These are phyloP conservation scores for Chelonus insularis DNA, from an alignment of 1,140 invertebrate species.

Conservation along the genomic window DNA sequence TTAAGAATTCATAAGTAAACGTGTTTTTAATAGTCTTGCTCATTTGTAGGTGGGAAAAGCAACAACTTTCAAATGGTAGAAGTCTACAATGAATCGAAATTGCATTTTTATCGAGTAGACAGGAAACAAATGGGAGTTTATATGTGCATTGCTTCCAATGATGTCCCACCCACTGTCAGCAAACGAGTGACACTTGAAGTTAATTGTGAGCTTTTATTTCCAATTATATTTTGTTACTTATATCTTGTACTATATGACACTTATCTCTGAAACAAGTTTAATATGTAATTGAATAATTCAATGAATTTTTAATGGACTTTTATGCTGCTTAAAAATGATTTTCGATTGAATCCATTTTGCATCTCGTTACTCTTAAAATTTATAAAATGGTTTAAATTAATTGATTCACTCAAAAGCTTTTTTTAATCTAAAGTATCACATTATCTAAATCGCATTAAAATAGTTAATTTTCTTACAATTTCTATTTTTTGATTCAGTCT, in stretches of 20 bases:
- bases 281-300: not conserved
- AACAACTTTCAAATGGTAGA: slow-evolving; percentile 50
- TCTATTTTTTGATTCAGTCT: too few species aligned
- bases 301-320: not conserved
- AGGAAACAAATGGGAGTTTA: slow-evolving; percentile 85
- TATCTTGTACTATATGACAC: not conserved
- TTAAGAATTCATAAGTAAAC: not conserved
- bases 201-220: slow-evolving; percentile 75
- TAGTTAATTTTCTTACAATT: too few species aligned
- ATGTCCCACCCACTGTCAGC: slow-evolving; percentile 86
- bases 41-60: slow-evolving; percentile 35
- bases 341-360: too few species aligned
- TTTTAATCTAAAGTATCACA: too few species aligned
- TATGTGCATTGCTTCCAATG: slow-evolving; percentile 86
- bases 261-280: not conserved
- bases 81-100: slow-evolving; percentile 72
- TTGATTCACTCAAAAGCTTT: too few species aligned
- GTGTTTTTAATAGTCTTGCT: slow-evolving; percentile 10
- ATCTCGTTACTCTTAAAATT: too few species aligned
- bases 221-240: slow-evolving; percentile 20
- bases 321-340: too few species aligned
- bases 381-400: too few species aligned
- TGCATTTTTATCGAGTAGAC: slow-evolving; percentile 76
- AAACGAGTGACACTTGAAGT: slow-evolving; percentile 84
- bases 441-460: too few species aligned